Conservation (phyloP, 2,888 invertebrate genomes). For the Acleris laterana region DNA sequence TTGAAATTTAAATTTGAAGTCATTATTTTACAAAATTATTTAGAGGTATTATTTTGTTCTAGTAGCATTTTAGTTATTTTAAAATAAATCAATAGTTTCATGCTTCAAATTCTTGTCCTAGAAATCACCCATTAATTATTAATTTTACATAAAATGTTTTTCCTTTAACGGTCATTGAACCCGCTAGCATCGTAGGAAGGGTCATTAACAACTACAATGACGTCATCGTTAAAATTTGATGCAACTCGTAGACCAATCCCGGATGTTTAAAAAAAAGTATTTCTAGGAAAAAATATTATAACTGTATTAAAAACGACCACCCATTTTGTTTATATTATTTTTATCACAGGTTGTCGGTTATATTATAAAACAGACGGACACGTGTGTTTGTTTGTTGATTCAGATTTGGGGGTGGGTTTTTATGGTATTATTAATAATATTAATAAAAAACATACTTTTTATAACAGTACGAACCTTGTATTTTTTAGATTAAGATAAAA, state of each 20-base stretch:
- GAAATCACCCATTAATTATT: too few relatives aligned
- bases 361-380: slow-evolving; percentile 19
- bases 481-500: not conserved
- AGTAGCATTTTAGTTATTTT: too few relatives aligned
- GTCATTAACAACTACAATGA: too few relatives aligned
- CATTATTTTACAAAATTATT: too few relatives aligned
- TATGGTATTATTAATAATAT: not conserved
- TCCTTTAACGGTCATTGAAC: too few relatives aligned
- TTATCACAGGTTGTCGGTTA: slow-evolving; percentile 28
- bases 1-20: too few relatives aligned
- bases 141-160: too few relatives aligned
- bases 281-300: slow-evolving; percentile 15
- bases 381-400: slow-evolving; percentile 24
- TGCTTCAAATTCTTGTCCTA: too few relatives aligned
- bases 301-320: slow-evolving; percentile 23
- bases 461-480: not conserved
- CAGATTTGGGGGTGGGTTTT: slow-evolving; percentile 17
- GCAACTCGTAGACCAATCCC: not conserved
- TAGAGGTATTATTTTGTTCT: too few relatives aligned
- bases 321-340: slow-evolving; percentile 29
- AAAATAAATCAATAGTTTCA: too few relatives aligned
- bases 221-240: too few relatives aligned
- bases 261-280: slow-evolving; percentile 1
- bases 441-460: not conserved
- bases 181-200: too few relatives aligned